A percentile compares a stretch with the other conserved stretches of the same genome.
Evolutionary conservation across 2,888 invertebrate species (phyloP).

Genomic region (Bellardia pandia): DNA sequence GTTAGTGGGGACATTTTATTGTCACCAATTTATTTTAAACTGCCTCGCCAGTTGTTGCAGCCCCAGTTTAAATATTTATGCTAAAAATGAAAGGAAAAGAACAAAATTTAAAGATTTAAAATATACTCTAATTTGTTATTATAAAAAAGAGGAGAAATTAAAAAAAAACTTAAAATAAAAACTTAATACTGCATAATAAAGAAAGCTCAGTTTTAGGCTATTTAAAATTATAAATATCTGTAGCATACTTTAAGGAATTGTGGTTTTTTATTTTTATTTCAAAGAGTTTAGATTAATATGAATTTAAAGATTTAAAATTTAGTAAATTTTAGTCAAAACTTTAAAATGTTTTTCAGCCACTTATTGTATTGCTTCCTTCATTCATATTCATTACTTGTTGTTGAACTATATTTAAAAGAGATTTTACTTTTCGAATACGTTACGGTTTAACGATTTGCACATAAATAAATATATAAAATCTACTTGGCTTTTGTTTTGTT

Average conservation of each 20-base stretch:
- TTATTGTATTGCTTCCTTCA: slow-evolving; percentile 37
- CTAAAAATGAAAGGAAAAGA: background rate
- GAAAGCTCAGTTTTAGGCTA: too few relatives aligned
- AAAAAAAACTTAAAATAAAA: too few relatives aligned
- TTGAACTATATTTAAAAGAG: slow-evolving; percentile 55
- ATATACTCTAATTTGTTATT: background rate
- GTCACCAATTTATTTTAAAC: slow-evolving; percentile 11
- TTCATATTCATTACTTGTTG: slow-evolving; percentile 64
- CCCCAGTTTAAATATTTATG: slow-evolving; percentile 3
- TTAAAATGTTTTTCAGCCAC: background rate
- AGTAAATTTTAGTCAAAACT: background rate
- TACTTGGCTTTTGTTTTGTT: slow-evolving; percentile 8
- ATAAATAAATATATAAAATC: slow-evolving; percentile 38
- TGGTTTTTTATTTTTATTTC: too few relatives aligned
- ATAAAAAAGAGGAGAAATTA: too few relatives aligned
- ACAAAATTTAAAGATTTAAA: background rate
- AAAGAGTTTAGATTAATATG: too few relatives aligned
- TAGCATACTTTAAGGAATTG: too few relatives aligned
- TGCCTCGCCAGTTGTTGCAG: background rate
- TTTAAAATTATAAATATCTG: too few relatives aligned
- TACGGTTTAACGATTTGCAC: slow-evolving; percentile 55
- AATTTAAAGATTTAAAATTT: slow-evolving; percentile 1
- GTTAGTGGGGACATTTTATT: slow-evolving; percentile 55
- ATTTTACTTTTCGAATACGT: slow-evolving; percentile 52
- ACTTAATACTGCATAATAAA: too few relatives aligned